A percentile compares a stretch with the other conserved stretches of the same genome.
Conservation (phyloP, 2,113 vertebrate species). For the Mormyrus lacerda region DNA sequence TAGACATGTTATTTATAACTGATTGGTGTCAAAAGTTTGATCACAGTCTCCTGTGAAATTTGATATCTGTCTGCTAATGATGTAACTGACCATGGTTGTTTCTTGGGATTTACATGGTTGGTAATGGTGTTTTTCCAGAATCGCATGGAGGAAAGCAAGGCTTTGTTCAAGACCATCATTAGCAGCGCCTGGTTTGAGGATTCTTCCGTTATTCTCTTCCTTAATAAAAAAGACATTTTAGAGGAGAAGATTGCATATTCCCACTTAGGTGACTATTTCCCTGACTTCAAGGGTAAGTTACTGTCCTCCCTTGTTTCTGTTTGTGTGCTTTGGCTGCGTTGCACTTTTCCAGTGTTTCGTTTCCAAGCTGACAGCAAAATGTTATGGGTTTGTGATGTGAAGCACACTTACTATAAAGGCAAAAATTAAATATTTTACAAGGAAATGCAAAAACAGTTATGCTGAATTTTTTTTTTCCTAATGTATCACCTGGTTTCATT, state of each 20-base stretch:
- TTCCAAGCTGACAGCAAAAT: neutral
- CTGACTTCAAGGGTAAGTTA: slow-evolving; percentile 64
- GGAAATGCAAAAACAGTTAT: neutral
- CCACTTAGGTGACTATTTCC: slow-evolving; percentile 73
- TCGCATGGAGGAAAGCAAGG: slow-evolving; percentile 75
- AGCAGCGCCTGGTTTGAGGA: slow-evolving; percentile 71
- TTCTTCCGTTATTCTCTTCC: slow-evolving; percentile 77
- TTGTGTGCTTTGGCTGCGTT: neutral
- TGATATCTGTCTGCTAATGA: neutral
- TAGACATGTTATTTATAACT: neutral
- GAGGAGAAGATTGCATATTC: slow-evolving; percentile 76
- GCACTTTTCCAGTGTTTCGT: neutral
- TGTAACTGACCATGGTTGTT: neutral
- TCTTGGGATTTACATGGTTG: neutral
- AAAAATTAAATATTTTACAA: neutral
- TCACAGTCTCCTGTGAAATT: neutral
- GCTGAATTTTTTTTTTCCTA: neutral
- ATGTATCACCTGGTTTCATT: neutral
- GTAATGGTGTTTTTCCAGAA: slow-evolving; percentile 55
- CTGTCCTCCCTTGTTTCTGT: neutral
- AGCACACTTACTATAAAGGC: neutral
- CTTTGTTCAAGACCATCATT: slow-evolving; percentile 77
- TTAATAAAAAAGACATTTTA: slow-evolving; percentile 82
- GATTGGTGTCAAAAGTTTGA: neutral
- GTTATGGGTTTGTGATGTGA: neutral